Conservation (phyloP, 1,140 invertebrate genomes). For the Gryon sp. region DNA sequence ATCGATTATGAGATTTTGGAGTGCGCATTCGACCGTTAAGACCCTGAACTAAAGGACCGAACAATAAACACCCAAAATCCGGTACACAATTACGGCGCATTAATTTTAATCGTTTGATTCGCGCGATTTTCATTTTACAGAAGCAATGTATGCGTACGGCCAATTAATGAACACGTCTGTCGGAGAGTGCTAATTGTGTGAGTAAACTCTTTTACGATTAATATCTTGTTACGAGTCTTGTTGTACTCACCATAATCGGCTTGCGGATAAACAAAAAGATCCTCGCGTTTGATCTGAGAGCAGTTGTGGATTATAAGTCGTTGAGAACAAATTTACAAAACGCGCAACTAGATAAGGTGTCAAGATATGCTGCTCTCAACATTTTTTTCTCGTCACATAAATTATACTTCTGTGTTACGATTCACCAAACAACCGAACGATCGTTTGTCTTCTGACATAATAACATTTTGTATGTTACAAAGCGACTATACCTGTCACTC, state of each 20-base stretch:
- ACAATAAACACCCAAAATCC: conserved; percentile 4
- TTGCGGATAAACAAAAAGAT: conserved; percentile 29
- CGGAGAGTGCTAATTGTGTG: conserved; percentile 31
- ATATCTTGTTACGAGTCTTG: conserved; percentile 40
- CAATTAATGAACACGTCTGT: conserved; percentile 47
- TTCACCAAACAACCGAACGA: conserved; percentile 21
- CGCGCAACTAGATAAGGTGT: conserved; percentile 22
- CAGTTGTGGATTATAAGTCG: too few species aligned
- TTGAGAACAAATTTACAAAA: conserved; percentile 20
- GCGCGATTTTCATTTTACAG: conserved; percentile 28
- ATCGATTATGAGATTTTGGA: conserved; percentile 52
- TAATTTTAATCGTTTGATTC: conserved; percentile 3
- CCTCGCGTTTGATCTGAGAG: too few species aligned
- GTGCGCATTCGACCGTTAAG: neutral
- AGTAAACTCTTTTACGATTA: conserved; percentile 18
- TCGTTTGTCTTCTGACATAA: conserved; percentile 52
- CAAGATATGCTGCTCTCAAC: conserved; percentile 23
- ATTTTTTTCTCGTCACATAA: conserved; percentile 32
- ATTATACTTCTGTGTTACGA: conserved; percentile 48
- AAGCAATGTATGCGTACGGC: too few species aligned
- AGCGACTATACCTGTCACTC: neutral
- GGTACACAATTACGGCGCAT: neutral
- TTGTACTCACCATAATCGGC: conserved; percentile 38
- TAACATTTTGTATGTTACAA: conserved; percentile 34
- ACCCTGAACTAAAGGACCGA: neutral